Conservation (phyloP, 2,797 vertebrate genomes). For the Anableps anableps region DNA sequence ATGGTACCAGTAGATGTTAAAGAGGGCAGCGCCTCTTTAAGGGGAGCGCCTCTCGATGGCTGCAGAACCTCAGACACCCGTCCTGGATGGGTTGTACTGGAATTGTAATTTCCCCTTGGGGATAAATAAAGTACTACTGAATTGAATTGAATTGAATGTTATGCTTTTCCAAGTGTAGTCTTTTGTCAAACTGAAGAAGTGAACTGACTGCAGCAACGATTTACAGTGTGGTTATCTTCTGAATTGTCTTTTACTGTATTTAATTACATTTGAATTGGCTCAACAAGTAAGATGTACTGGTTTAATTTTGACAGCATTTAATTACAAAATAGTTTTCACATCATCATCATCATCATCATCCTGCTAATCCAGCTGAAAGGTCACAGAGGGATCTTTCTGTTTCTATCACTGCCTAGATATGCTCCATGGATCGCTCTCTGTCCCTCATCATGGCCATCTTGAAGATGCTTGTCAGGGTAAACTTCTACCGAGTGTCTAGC, state of each 20-base stretch:
- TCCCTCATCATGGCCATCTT: neutral
- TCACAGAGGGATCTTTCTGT: neutral
- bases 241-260: neutral
- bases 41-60: no score
- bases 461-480: neutral
- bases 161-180: neutral
- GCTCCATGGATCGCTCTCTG: no score
- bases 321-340: neutral
- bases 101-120: no score
- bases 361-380: neutral
- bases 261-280: neutral
- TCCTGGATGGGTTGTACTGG: no score
- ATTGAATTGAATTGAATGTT: no score
- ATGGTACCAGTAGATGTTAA: neutral
- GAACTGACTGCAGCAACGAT: neutral
- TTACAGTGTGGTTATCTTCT: no score
- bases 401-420: neutral
- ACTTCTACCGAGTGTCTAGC: neutral
- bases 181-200: neutral
- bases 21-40: no score
- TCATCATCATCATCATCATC: neutral
- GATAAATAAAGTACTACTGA: no score
- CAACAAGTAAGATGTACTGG: neutral
- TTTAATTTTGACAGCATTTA: neutral
- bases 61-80: no score